phyloP scores from a whole-genome alignment of 2,888 invertebrate genomes.

The Onchidella celtica region DNA sequence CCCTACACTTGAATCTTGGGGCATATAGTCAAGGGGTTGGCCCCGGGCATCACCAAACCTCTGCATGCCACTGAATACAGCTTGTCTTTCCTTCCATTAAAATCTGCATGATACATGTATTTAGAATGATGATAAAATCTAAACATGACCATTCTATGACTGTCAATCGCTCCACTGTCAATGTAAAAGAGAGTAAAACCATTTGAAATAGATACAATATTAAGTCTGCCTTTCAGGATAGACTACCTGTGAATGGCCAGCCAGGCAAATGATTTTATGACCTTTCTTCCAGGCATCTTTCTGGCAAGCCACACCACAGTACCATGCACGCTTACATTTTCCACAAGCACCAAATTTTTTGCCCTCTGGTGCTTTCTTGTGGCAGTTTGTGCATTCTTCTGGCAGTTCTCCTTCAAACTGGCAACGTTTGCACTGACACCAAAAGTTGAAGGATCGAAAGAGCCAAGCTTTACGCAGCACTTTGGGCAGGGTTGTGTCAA shows the following conservation, averaged over 20 bases:
- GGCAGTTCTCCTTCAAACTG: constrained; percentile 71
- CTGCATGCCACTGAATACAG: too few relatives aligned
- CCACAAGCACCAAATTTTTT: constrained; percentile 71
- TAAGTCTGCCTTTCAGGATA: constrained; percentile 43
- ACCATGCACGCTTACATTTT: constrained; percentile 72
- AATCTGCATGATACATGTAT: too few relatives aligned
- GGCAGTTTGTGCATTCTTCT: constrained; percentile 67
- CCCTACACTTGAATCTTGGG: too few relatives aligned
- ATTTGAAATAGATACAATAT: too few relatives aligned
- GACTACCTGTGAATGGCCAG: constrained; percentile 60
- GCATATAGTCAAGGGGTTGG: too few relatives aligned
- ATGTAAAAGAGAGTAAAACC: too few relatives aligned
- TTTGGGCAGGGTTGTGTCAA: constrained; percentile 71
- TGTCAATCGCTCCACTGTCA: too few relatives aligned
- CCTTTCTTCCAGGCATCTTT: constrained; percentile 70
- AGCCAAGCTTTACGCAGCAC: constrained; percentile 72
- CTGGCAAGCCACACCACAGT: constrained; percentile 72
- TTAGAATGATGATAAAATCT: too few relatives aligned
- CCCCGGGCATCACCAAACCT: too few relatives aligned
- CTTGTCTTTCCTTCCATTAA: too few relatives aligned
- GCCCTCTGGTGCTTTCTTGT: constrained; percentile 57
- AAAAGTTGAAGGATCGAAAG: constrained; percentile 75
- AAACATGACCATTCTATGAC: too few relatives aligned
- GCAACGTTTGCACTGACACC: constrained; percentile 73
- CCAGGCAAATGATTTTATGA: constrained; percentile 68